Evolutionary conservation across 2,888 invertebrate genomes (phyloP), one percentile per base, ranked within the genome.

Genomic region (Andricus curvator): DNA sequence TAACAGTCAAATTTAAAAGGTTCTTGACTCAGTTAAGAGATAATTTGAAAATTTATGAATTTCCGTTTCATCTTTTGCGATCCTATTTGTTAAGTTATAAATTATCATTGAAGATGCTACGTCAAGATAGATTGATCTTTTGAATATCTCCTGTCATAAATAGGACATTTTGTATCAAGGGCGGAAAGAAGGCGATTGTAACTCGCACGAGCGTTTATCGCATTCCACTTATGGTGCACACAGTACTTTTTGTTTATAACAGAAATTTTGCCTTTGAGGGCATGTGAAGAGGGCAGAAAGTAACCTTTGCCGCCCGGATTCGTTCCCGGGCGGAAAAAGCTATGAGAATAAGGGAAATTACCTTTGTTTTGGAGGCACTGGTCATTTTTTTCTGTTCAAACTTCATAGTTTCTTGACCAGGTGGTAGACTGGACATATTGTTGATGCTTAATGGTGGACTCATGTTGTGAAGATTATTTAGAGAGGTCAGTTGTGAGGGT

Each of bases 381-480:
- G 96, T 96, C 92, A 96, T 96, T 86, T 96, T 95, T 90, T 97
- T 97, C 92, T 97, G 96, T 92, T 97, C 97, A 91, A 96, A 97
- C 92, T 97, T 97, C 85, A 97, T 93, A 80, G 96, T 96, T 89
- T 96, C 95, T 84, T 93, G 90, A 29, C 90, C 90, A 44, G 89
- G 85, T 78, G 91, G 86, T 51, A 92, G 77, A 81, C 83, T 90
- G 51, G 90, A 85, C 66, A 91, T 91, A 56, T 87, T 80, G 51
- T 89, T 91, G 87, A 84, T 93, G 90, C 85, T 93, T 62, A 91
- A 89, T 15, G 90, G 87, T 4, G 89, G 89, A 74, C 86, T 90
- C 84, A 91, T 90, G 70, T 83, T 88, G 86, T 90, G 88, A 81
- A 90, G 89, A 87, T 89, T 88, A 81, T 90, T 90, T 67, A 91